Percentiles rank a stretch among this genome's conserved stretches.
Conservation (phyloP, 2,888 invertebrate species). For the Lucinisca nassula region DNA sequence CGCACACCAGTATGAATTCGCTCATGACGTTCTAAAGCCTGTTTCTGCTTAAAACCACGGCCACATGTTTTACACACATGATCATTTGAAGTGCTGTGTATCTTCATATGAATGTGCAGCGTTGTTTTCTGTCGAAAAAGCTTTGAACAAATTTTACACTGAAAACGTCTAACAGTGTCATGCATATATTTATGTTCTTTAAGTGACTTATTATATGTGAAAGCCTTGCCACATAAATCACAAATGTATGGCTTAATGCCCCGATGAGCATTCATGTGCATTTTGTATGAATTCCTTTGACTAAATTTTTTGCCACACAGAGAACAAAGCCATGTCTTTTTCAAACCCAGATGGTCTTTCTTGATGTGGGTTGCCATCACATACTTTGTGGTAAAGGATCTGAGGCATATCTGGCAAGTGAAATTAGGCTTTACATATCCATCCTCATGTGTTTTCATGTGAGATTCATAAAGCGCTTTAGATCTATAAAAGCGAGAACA, state of each 20-base stretch:
- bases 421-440: conserved; percentile 77
- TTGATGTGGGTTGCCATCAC: conserved; percentile 78
- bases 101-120: conserved; percentile 87
- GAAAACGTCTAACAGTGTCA: conserved; percentile 85
- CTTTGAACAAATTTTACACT: conserved; percentile 86
- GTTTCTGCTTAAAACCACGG: conserved; percentile 88
- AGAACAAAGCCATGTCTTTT: conserved; percentile 78
- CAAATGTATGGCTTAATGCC: conserved; percentile 82
- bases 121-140: conserved; percentile 88
- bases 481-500: conserved; percentile 81
- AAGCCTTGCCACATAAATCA: conserved; percentile 79
- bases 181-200: conserved; percentile 86
- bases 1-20: conserved; percentile 88
- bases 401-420: conserved; percentile 77
- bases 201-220: conserved; percentile 82
- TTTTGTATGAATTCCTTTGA: conserved; percentile 80
- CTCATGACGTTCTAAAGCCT: conserved; percentile 88
- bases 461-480: conserved; percentile 69
- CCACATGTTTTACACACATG: conserved; percentile 87
- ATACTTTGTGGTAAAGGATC: conserved; percentile 80
- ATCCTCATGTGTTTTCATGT: conserved; percentile 77
- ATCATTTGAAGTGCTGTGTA: conserved; percentile 87
- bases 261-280: conserved; percentile 81
- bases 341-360: conserved; percentile 78
- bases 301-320: conserved; percentile 83